phyloP scores from a whole-genome alignment of 2,797 vertebrate genomes.

The Anabas testudineus region DNA sequence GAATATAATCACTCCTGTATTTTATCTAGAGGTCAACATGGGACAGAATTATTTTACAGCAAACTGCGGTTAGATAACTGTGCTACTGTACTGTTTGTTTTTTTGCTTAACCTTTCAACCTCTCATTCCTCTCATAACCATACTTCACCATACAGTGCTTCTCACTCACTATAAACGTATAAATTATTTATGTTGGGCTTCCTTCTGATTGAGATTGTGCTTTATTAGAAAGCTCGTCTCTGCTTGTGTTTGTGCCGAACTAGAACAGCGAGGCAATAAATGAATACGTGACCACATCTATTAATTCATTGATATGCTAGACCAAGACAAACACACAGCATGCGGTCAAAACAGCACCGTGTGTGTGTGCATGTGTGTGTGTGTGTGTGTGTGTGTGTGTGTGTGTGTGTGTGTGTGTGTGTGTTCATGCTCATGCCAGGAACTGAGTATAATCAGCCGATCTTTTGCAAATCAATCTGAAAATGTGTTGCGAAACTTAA shows the following conservation, averaged over 20 bases:
- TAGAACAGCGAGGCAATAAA: not conserved
- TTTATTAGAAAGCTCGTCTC: not conserved
- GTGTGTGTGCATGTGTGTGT: not conserved
- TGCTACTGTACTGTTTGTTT: not conserved
- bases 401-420: not conserved
- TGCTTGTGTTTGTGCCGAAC: not conserved
- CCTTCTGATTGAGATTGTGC: not conserved
- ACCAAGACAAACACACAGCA: constrained; percentile 27
- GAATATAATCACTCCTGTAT: not conserved
- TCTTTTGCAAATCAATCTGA: constrained; percentile 1
- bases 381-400: not conserved
- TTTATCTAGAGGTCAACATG: not conserved
- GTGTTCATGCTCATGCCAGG: not conserved
- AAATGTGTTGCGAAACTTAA: too few species aligned
- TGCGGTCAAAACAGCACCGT: constrained; percentile 17
- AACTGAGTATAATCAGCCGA: not conserved
- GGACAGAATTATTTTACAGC: not conserved
- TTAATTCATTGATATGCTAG: constrained; percentile 31
- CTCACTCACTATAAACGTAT: too few species aligned
- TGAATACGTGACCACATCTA: constrained; percentile 9
- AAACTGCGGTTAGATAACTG: not conserved
- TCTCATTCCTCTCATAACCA: not conserved
- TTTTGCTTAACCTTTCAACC: not conserved
- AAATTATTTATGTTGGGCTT: not conserved
- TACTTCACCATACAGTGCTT: too few species aligned